These are phyloP conservation scores for Aspiorhynchus laticeps DNA, from an alignment of 2,113 vertebrate species.

Conservation along the genomic window DNA sequence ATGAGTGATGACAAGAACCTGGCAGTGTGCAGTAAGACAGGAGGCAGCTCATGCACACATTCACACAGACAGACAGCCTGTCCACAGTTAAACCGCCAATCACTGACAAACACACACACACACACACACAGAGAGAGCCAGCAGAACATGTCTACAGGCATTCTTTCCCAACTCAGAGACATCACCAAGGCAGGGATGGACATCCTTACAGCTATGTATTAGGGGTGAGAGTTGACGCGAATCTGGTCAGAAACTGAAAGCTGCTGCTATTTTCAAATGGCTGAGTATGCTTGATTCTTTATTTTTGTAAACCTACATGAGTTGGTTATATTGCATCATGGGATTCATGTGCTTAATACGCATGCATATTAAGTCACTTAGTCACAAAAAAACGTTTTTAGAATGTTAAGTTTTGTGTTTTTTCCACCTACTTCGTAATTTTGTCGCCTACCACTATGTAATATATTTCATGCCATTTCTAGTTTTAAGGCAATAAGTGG, in stretches of 20 bases:
- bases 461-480: background rate
- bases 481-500: background rate
- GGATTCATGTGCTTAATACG: background rate
- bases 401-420: background rate
- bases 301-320: background rate
- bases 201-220: constrained; percentile 17
- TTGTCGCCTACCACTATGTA: background rate
- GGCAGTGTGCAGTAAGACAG: constrained; percentile 67
- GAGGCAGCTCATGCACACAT: constrained; percentile 80
- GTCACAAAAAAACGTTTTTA: background rate
- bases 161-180: constrained; percentile 68
- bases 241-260: background rate
- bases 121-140: constrained; percentile 60
- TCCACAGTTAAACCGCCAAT: constrained; percentile 67
- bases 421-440: background rate
- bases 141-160: constrained; percentile 54
- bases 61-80: constrained; percentile 63
- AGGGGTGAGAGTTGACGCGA: background rate
- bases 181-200: constrained; percentile 38
- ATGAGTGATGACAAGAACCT: constrained; percentile 54
- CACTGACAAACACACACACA: constrained; percentile 55
- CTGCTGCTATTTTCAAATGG: background rate
- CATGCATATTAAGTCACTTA: background rate
- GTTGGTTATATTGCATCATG: background rate
- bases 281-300: background rate